Percentiles rank a stretch among this genome's conserved stretches.
Evolutionary conservation across 2,113 vertebrate genomes (phyloP).

Genomic region (Megalops atlanticus): DNA sequence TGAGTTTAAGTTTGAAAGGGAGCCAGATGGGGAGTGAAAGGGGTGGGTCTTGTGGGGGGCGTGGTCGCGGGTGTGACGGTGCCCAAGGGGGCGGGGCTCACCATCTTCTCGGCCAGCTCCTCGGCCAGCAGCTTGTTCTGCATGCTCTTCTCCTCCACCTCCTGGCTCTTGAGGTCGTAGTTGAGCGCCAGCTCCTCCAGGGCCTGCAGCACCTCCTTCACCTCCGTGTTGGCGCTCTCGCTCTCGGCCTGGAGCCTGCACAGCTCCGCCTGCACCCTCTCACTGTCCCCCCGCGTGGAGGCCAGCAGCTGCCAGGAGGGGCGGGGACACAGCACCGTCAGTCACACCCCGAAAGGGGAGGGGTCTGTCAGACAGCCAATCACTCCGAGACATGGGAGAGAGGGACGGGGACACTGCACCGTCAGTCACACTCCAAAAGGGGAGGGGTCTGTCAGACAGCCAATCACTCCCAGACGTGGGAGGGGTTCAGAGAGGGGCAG

Average conservation of each 20-base stretch:
- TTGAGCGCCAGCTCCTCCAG: constrained; percentile 88
- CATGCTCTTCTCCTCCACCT: constrained; percentile 85
- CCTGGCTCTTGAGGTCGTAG: constrained; percentile 90
- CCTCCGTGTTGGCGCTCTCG: constrained; percentile 83
- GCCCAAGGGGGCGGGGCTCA: constrained; percentile 48
- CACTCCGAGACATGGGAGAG: neutral
- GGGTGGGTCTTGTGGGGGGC: neutral
- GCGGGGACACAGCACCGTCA: neutral
- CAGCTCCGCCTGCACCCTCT: constrained; percentile 82
- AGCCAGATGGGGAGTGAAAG: neutral
- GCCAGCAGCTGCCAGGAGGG: constrained; percentile 72
- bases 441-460: neutral
- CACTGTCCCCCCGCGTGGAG: constrained; percentile 80
- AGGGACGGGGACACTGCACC: neutral
- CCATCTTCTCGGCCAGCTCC: constrained; percentile 87
- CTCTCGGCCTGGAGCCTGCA: constrained; percentile 82
- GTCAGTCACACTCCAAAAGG: neutral
- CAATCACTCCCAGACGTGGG: neutral
- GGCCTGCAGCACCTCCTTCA: constrained; percentile 87
- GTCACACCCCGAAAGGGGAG: neutral
- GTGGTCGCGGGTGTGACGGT: no score
- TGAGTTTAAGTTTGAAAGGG: no score
- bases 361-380: neutral
- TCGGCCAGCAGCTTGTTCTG: constrained; percentile 86
- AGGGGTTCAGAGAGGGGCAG: neutral